Conservation (phyloP, 2,113 vertebrate species). For the Noctilio leporinus region DNA sequence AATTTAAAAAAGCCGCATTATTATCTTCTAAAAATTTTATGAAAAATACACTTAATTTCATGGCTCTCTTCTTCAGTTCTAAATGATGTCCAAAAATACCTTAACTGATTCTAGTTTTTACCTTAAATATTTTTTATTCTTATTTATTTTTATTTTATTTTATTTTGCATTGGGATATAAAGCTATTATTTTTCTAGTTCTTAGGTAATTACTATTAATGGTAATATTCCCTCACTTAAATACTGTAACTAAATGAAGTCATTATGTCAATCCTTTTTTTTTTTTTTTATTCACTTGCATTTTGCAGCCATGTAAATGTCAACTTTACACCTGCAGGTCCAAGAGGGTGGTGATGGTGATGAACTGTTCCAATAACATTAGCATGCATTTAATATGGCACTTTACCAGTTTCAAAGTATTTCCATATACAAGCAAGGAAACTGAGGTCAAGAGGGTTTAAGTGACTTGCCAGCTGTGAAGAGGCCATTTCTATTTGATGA, state of each 20-base stretch:
- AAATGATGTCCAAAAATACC: not conserved
- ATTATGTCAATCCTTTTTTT: not conserved
- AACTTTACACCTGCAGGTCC: not conserved
- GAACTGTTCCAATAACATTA: not conserved
- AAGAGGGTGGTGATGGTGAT: not conserved
- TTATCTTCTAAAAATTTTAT: not conserved
- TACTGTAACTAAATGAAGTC: not conserved
- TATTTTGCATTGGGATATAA: not conserved
- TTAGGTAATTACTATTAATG: not conserved
- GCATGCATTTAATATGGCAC: not conserved
- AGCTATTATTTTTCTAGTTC: not conserved
- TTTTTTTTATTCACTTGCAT: conserved; percentile 22
- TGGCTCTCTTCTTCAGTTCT: not conserved
- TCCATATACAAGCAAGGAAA: not conserved
- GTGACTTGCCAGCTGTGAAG: not conserved
- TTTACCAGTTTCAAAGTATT: conserved; percentile 20
- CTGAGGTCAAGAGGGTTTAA: conserved; percentile 19
- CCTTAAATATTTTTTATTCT: not conserved
- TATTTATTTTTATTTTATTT: no score
- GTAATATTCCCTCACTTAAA: not conserved
- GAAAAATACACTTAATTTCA: not conserved
- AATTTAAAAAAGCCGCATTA: not conserved
- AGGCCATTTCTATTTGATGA: conserved; percentile 25
- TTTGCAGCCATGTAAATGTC: not conserved
- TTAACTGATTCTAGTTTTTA: not conserved